phyloP scores from a whole-genome alignment of 2,888 invertebrate genomes.

The Xylocampa areola region DNA sequence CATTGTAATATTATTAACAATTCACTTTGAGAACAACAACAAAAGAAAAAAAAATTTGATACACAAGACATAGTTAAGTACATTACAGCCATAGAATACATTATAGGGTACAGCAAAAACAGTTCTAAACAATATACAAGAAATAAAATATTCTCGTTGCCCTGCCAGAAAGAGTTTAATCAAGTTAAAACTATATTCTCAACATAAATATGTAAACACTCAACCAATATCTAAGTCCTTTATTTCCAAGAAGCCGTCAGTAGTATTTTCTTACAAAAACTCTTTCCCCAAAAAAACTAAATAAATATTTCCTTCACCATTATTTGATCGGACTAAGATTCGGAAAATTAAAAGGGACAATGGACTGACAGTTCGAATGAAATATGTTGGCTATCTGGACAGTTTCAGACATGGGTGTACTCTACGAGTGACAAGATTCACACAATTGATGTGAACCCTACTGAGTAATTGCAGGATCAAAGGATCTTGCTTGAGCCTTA shows the following conservation, averaged over 20 bases:
- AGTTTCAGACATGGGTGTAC: constrained; percentile 38
- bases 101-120: too few relatives aligned
- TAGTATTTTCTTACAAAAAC: constrained; percentile 28
- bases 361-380: constrained; percentile 46
- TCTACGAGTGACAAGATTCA: constrained; percentile 31
- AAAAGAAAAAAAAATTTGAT: too few relatives aligned
- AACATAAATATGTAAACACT: too few relatives aligned
- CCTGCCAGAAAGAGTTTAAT: too few relatives aligned
- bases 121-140: too few relatives aligned
- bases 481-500: constrained; percentile 21
- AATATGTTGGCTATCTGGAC: constrained; percentile 42
- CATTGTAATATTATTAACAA: too few relatives aligned
- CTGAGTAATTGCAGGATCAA: constrained; percentile 35
- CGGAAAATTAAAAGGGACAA: constrained; percentile 54
- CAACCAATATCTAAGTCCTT: constrained; percentile 9
- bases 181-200: too few relatives aligned
- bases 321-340: constrained; percentile 37
- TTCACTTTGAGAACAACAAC: too few relatives aligned
- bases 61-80: too few relatives aligned
- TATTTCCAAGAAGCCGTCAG: constrained; percentile 20
- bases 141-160: too few relatives aligned
- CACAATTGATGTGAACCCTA: constrained; percentile 36
- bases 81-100: too few relatives aligned
- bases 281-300: constrained; percentile 27
- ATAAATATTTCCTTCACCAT: constrained; percentile 38